Evolutionary conservation across 2,113 vertebrate species (phyloP).

Genomic region (Cromileptes altivelis): DNA sequence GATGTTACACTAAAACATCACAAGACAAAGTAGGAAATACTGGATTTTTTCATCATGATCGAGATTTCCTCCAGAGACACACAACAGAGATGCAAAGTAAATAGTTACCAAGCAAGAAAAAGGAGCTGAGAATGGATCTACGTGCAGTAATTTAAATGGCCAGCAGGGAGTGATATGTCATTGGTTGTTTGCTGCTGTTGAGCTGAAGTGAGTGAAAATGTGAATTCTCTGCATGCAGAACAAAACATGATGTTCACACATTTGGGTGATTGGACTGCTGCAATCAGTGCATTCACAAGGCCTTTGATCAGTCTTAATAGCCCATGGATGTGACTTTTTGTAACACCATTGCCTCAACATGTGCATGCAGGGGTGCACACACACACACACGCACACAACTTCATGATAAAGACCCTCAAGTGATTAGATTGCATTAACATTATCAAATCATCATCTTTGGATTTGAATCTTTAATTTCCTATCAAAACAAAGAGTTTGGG

Average conservation of each 20-base stretch:
- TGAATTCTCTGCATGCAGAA: not conserved
- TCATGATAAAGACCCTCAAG: not conserved
- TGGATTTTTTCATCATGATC: not conserved
- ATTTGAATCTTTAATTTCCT: not conserved
- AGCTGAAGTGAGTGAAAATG: slow-evolving; percentile 11
- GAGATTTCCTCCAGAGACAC: slow-evolving; percentile 15
- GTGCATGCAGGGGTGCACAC: not conserved
- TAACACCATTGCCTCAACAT: slow-evolving; percentile 10
- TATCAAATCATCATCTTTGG: not conserved
- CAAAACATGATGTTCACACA: slow-evolving; percentile 17
- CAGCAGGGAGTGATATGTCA: slow-evolving; percentile 72
- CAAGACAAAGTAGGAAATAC: slow-evolving; percentile 32
- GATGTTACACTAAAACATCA: slow-evolving; percentile 10
- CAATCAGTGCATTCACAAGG: not conserved
- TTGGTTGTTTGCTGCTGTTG: not conserved
- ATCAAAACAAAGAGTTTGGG: not conserved
- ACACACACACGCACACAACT: not conserved
- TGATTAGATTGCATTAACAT: not conserved
- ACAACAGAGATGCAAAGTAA: slow-evolving; percentile 7
- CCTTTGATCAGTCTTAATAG: slow-evolving; percentile 27
- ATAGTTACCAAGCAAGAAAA: not conserved
- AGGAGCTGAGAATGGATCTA: not conserved
- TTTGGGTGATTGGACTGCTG: not conserved
- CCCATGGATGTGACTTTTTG: not conserved
- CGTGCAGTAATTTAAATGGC: slow-evolving; percentile 45